phyloP scores from a whole-genome alignment of 2,113 vertebrate species.

The Chloebia gouldiae region DNA sequence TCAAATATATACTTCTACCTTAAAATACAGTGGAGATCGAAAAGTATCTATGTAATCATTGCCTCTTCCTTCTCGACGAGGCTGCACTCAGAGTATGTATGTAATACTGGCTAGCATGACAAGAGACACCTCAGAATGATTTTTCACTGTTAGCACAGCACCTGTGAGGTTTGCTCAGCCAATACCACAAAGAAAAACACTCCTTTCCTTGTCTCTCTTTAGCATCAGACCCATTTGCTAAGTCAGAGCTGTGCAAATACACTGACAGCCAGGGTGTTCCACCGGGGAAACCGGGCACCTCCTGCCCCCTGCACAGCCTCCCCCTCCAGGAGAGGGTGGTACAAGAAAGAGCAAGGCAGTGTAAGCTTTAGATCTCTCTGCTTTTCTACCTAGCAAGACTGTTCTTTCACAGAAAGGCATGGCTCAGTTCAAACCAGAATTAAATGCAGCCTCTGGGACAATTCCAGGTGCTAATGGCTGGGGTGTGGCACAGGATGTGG shows the following conservation, averaged over 20 bases:
- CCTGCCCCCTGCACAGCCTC: background rate
- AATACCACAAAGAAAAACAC: slow-evolving; percentile 2
- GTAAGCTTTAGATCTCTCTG: background rate
- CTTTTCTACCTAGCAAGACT: background rate
- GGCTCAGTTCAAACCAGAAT: background rate
- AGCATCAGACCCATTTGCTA: background rate
- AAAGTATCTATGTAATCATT: background rate
- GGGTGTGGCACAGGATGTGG: background rate
- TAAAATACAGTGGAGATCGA: background rate
- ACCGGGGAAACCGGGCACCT: background rate
- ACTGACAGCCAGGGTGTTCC: background rate
- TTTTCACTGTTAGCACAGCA: slow-evolving; percentile 20
- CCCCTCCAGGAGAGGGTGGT: background rate
- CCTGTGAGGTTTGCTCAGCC: background rate
- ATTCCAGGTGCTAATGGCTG: background rate
- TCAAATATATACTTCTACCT: background rate
- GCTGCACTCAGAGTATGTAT: background rate
- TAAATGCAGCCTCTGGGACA: background rate
- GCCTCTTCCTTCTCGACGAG: background rate
- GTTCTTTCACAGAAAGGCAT: background rate
- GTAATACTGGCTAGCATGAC: background rate
- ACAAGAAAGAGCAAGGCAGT: background rate
- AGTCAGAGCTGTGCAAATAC: slow-evolving; percentile 23
- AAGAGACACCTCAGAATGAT: background rate
- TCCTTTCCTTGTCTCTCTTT: background rate